Evolutionary conservation across 2,113 vertebrate species (phyloP).

Genomic region (Ramphastos sulfuratus): DNA sequence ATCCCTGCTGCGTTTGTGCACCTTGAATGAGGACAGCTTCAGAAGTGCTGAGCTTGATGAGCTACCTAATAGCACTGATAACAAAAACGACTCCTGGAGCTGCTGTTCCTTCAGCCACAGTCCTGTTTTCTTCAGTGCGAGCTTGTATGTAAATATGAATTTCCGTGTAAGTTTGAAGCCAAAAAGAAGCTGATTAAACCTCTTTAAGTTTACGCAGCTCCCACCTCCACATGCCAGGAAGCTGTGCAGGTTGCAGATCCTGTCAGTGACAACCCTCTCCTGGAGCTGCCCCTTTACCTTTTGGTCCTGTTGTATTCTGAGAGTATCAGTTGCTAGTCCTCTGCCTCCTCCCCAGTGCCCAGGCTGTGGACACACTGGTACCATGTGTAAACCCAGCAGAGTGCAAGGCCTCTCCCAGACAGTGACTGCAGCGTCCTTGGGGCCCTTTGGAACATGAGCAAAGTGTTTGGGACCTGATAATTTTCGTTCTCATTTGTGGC

Average conservation of each 20-base stretch:
- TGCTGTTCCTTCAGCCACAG: background rate
- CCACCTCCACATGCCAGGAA: background rate
- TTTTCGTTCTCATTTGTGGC: background rate
- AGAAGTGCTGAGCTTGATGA: background rate
- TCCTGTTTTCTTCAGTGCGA: background rate
- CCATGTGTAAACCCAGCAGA: too few species aligned
- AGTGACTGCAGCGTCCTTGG: background rate
- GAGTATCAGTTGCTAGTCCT: background rate
- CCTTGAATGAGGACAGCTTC: background rate
- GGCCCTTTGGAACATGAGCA: background rate
- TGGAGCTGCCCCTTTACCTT: background rate
- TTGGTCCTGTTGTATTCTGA: background rate
- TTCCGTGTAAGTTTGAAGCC: background rate
- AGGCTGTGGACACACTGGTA: rapidly evolving
- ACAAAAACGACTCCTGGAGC: background rate
- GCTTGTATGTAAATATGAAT: background rate
- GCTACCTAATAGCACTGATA: background rate
- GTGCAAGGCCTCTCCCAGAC: background rate
- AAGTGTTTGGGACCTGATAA: background rate
- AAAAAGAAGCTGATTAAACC: background rate
- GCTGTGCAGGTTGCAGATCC: background rate
- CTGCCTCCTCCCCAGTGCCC: background rate
- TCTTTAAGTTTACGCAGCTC: background rate
- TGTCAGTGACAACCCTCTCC: background rate
- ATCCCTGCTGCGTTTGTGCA: background rate